Conservation (phyloP, 2,113 vertebrate genomes). For the Prunella fulvescens region DNA sequence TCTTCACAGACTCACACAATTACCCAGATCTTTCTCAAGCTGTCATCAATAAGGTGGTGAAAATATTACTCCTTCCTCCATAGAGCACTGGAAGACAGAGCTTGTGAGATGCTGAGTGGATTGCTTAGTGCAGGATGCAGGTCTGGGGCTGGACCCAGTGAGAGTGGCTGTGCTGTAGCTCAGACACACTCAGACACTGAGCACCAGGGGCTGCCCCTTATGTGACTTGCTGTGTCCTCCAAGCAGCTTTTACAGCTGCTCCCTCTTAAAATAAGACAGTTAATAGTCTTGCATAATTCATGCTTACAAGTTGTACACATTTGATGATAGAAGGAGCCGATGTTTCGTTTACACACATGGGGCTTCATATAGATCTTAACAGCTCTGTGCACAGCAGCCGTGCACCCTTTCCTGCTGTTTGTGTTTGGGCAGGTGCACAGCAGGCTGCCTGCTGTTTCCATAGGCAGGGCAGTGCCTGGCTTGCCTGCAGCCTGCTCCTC, state of each 20-base stretch:
- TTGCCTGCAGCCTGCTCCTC: neutral
- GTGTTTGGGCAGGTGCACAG: neutral
- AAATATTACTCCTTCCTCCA: neutral
- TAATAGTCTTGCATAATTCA: constrained; percentile 77
- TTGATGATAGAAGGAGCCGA: constrained; percentile 62
- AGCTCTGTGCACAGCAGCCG: neutral
- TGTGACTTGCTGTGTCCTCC: neutral
- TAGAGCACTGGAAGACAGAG: neutral
- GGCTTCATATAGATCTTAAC: neutral
- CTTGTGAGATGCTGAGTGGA: neutral
- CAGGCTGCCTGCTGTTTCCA: neutral
- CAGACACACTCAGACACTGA: no score
- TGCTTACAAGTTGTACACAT: constrained; percentile 64
- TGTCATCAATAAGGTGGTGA: neutral
- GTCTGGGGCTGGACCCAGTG: neutral
- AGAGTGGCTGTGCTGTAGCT: neutral
- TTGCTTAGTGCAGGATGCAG: neutral
- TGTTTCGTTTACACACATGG: constrained; percentile 58
- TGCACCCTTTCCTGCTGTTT: neutral
- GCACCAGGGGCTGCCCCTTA: neutral
- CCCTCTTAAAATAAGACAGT: constrained; percentile 19
- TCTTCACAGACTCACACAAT: neutral
- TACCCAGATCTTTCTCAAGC: neutral
- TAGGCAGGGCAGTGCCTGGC: neutral
- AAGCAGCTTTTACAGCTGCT: constrained; percentile 37